A percentile compares a stretch with the other conserved stretches of the same genome.
Conservation (phyloP, 2,113 vertebrate genomes). For the Eidolon helvum region DNA sequence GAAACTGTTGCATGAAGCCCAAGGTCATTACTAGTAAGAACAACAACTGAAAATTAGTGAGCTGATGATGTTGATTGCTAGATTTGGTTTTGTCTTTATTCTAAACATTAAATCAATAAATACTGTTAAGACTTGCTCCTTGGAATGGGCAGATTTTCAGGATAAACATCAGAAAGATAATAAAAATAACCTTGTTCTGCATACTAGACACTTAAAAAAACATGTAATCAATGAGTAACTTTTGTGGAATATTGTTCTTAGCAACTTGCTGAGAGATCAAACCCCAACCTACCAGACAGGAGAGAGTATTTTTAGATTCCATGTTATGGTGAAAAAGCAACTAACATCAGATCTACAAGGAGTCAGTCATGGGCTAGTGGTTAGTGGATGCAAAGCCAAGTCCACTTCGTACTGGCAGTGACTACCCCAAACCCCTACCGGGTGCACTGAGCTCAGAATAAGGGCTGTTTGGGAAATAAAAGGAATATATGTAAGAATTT, state of each 20-base stretch:
- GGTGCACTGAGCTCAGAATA: constrained; percentile 8
- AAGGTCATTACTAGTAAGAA: not conserved
- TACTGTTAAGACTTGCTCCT: not conserved
- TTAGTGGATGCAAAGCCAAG: constrained; percentile 16
- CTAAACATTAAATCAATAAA: constrained; percentile 32
- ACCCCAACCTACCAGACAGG: not conserved
- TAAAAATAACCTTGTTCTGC: constrained; percentile 14
- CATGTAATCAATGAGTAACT: not conserved
- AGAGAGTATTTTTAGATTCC: not conserved
- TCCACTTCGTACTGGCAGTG: not conserved
- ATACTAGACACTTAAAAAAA: constrained; percentile 19
- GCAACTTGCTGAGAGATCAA: constrained; percentile 40
- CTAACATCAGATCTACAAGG: not conserved
- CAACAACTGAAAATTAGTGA: not conserved
- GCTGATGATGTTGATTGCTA: not conserved
- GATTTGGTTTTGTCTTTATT: not conserved
- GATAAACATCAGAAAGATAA: constrained; percentile 40
- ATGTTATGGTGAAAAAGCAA: not conserved
- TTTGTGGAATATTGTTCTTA: constrained; percentile 21
- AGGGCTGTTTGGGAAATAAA: constrained; percentile 58
- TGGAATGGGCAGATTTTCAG: constrained; percentile 34
- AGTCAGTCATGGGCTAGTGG: not conserved
- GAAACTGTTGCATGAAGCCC: not conserved
- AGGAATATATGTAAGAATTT: constrained; percentile 35
- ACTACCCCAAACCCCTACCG: not conserved